Evolutionary conservation across 2,888 invertebrate species (phyloP).

Genomic region (Quadriops clusia): DNA sequence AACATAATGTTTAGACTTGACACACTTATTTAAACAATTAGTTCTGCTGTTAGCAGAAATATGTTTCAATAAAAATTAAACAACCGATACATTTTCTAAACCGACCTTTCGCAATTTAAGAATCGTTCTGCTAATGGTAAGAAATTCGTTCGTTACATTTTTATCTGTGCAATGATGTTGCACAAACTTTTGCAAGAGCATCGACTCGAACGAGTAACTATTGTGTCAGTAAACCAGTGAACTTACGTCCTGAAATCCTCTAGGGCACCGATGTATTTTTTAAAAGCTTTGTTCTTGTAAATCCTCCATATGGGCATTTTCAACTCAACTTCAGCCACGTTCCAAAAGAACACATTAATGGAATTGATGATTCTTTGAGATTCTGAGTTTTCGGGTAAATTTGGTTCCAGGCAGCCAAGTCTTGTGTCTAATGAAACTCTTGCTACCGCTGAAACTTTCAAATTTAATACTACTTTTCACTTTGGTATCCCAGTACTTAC

Average conservation of each 20-base stretch:
- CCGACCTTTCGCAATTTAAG: too few relatives aligned
- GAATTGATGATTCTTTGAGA: slow-evolving; percentile 66
- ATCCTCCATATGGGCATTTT: slow-evolving; percentile 64
- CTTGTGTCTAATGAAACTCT: slow-evolving; percentile 71
- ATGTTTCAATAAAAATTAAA: too few relatives aligned
- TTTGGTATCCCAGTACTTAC: slow-evolving; percentile 41
- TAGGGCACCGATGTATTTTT: slow-evolving; percentile 56
- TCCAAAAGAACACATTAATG: slow-evolving; percentile 66
- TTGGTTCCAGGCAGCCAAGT: slow-evolving; percentile 57
- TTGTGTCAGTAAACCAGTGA: too few relatives aligned
- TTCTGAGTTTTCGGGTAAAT: slow-evolving; percentile 41
- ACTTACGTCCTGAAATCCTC: slow-evolving; percentile 60
- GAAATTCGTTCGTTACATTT: too few relatives aligned
- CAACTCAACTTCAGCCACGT: slow-evolving; percentile 61
- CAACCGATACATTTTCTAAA: too few relatives aligned
- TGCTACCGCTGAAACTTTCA: slow-evolving; percentile 53
- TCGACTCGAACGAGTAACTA: too few relatives aligned
- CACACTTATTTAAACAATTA: too few relatives aligned
- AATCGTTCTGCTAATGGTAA: too few relatives aligned
- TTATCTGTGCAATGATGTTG: too few relatives aligned
- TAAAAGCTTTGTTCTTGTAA: slow-evolving; percentile 58
- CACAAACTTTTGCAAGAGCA: too few relatives aligned
- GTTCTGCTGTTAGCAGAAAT: too few relatives aligned
- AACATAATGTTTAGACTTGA: too few relatives aligned
- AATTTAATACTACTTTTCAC: slow-evolving; percentile 7